A percentile compares a stretch with the other conserved stretches of the same genome.
These are phyloP conservation scores for Pomacea canaliculata DNA, from an alignment of 2,888 invertebrate genomes.

Conservation along the genomic window DNA sequence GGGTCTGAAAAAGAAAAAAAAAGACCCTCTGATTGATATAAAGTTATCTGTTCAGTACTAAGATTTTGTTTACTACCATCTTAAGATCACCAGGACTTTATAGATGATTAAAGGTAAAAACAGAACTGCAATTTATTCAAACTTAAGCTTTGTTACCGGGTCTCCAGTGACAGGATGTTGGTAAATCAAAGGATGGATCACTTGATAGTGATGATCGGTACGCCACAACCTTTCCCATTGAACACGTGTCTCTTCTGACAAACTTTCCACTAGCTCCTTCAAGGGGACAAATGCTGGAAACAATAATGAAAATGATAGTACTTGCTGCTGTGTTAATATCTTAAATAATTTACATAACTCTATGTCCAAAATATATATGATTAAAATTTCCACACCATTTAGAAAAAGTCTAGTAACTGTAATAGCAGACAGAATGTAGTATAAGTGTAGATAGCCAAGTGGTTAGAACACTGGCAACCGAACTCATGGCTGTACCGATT, in stretches of 20 bases:
- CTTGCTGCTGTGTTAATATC: too few relatives aligned
- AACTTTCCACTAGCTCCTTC: conserved; percentile 54
- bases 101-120: neutral
- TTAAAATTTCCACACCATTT: neutral
- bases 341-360: too few relatives aligned
- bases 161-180: conserved; percentile 59
- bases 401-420: too few relatives aligned
- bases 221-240: conserved; percentile 63
- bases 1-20: conserved; percentile 45
- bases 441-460: too few relatives aligned
- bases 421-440: too few relatives aligned
- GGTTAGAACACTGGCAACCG: too few relatives aligned
- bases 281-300: conserved; percentile 61
- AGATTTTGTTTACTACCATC: neutral
- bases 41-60: neutral
- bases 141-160: conserved; percentile 43
- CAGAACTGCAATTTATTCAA: neutral
- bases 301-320: neutral
- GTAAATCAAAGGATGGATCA: conserved; percentile 62
- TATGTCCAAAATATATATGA: neutral
- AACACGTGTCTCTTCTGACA: conserved; percentile 46
- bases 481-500: too few relatives aligned
- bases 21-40: neutral
- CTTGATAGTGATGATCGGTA: conserved; percentile 48
- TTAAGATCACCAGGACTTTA: neutral